Evolutionary conservation across 2,888 invertebrate species (phyloP).

Genomic region (Epistrophe eligans): DNA sequence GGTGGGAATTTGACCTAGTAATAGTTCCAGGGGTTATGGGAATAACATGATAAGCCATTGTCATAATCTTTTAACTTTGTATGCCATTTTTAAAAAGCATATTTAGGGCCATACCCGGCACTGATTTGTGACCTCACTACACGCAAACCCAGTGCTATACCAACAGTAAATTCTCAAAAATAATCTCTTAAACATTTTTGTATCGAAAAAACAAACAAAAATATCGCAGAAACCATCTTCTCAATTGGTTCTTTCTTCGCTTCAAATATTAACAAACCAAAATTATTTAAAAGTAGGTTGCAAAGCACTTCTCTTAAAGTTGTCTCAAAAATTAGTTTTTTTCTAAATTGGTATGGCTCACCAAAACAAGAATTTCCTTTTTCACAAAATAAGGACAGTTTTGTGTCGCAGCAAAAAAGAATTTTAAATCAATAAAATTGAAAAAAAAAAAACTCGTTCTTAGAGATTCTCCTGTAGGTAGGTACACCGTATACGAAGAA

Average conservation of each 20-base stretch:
- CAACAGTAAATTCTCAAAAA: too few species aligned
- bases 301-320: background rate
- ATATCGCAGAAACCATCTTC: background rate
- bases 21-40: background rate
- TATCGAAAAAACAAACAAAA: too few species aligned
- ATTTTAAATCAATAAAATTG: conserved; percentile 9
- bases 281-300: background rate
- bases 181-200: too few species aligned
- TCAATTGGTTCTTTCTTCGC: background rate
- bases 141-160: too few species aligned
- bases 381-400: background rate
- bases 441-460: background rate
- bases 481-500: background rate
- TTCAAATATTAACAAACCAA: background rate
- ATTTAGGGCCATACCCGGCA: too few species aligned
- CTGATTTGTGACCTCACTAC: too few species aligned
- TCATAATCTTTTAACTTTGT: too few species aligned
- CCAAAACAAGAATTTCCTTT: background rate
- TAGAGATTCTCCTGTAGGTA: background rate
- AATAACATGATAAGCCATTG: background rate
- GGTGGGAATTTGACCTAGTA: background rate
- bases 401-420: background rate
- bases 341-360: background rate
- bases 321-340: background rate
- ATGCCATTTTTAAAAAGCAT: too few species aligned